Percentiles rank a stretch among this genome's conserved stretches.
These are phyloP conservation scores for Pseudopleuronectes americanus DNA, from an alignment of 2,797 vertebrate species.

Conservation along the genomic window DNA sequence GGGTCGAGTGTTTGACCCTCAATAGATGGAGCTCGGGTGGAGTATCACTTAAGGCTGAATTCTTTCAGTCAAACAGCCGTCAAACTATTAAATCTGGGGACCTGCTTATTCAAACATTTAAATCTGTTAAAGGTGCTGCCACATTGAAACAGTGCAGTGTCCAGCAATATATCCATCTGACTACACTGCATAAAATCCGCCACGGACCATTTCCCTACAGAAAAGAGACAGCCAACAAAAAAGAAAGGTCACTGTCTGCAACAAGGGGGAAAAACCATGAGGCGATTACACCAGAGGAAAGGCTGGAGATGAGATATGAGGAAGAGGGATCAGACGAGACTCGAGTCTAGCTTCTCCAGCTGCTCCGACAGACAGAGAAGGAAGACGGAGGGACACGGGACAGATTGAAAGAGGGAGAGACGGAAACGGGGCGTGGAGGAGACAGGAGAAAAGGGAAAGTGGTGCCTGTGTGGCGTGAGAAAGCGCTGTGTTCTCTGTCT, in stretches of 20 bases:
- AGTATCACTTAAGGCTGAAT: conserved; percentile 3
- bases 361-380: conserved; percentile 30
- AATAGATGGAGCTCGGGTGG: background rate
- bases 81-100: conserved; percentile 9
- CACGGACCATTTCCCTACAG: conserved; percentile 3
- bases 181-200: conserved; percentile 13
- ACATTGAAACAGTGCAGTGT: conserved; percentile 1
- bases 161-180: conserved; percentile 8
- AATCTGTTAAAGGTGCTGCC: conserved; percentile 11
- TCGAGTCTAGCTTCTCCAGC: conserved; percentile 33
- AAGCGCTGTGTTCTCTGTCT: conserved; percentile 66
- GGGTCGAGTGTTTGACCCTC: background rate
- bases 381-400: conserved; percentile 37
- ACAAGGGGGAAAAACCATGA: conserved; percentile 12
- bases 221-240: conserved; percentile 27
- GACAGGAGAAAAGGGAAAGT: conserved; percentile 66
- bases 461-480: conserved; percentile 81
- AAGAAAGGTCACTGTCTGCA: conserved; percentile 26
- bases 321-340: conserved; percentile 35
- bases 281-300: conserved; percentile 50
- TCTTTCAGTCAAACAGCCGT: conserved; percentile 7
- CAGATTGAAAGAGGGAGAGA: conserved; percentile 47
- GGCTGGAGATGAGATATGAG: conserved; percentile 54
- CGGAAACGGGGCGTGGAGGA: conserved; percentile 61
- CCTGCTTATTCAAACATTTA: conserved; percentile 13